Evolutionary conservation across 1,140 invertebrate genomes (phyloP).

Genomic region (Drosophila parabipectinata): DNA sequence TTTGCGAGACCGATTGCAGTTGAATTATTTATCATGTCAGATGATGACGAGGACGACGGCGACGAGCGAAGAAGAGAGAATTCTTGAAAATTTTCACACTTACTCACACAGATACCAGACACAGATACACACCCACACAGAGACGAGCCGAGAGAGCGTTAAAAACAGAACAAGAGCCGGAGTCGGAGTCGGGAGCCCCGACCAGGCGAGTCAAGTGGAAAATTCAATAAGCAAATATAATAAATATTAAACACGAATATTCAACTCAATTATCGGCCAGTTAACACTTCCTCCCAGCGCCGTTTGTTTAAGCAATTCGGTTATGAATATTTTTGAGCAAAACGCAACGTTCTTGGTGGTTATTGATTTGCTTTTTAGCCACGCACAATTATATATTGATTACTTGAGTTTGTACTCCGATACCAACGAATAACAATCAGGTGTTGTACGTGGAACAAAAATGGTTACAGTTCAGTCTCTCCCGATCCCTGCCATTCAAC

Average conservation of each 20-base stretch:
- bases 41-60: constrained; percentile 41
- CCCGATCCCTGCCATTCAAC: constrained; percentile 38
- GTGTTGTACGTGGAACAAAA: constrained; percentile 24
- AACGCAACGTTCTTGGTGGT: constrained; percentile 49
- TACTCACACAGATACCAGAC: constrained; percentile 47
- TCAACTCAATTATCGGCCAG: constrained; percentile 72
- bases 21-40: constrained; percentile 83
- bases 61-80: constrained; percentile 71
- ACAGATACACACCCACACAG: constrained; percentile 45
- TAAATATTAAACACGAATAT: constrained; percentile 77
- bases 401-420: constrained; percentile 35
- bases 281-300: constrained; percentile 65
- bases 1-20: constrained; percentile 78
- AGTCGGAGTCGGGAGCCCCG: constrained; percentile 32
- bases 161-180: constrained; percentile 52
- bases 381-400: constrained; percentile 63
- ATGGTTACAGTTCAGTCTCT: constrained; percentile 30
- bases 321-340: constrained; percentile 22
- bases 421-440: constrained; percentile 64
- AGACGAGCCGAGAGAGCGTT: constrained; percentile 39
- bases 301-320: constrained; percentile 25
- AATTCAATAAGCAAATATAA: constrained; percentile 77
- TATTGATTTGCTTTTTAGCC: constrained; percentile 54
- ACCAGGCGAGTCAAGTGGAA: constrained; percentile 61
- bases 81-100: constrained; percentile 82